Evolutionary conservation across 2,113 vertebrate genomes (phyloP).

Genomic region (Cisticola juncidis): DNA sequence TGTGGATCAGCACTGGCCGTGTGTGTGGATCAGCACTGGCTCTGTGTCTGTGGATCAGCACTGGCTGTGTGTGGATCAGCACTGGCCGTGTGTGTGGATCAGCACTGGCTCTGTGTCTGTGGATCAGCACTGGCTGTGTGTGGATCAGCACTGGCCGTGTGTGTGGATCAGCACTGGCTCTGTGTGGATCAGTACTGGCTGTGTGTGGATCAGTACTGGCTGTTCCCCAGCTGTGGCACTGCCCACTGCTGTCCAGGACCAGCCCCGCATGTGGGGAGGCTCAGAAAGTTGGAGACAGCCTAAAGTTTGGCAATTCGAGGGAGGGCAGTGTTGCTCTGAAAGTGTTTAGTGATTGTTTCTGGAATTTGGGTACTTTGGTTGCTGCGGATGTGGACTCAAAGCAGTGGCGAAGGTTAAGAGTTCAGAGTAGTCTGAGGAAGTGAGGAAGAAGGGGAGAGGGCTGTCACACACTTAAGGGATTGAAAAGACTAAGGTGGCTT

Average conservation of each 20-base stretch:
- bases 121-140: not conserved
- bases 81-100: not conserved
- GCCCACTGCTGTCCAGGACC: rapidly evolving
- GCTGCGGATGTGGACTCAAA: conserved; percentile 39
- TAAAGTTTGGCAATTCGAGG: not conserved
- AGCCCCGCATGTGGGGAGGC: not conserved
- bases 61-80: not conserved
- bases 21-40: not conserved
- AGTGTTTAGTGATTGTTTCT: not conserved
- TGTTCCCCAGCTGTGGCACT: not conserved
- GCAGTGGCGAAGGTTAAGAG: not conserved
- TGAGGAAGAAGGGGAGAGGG: not conserved
- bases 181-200: not conserved
- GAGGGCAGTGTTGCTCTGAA: not conserved
- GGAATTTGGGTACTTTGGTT: not conserved
- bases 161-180: not conserved
- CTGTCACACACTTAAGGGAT: conserved; percentile 6
- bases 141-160: not conserved
- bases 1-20: not conserved
- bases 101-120: not conserved
- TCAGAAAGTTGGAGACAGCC: not conserved
- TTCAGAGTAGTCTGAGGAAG: conserved; percentile 31
- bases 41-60: not conserved
- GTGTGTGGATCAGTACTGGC: not conserved
- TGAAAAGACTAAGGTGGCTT: conserved; percentile 41